A percentile compares a stretch with the other conserved stretches of the same genome.
Conservation (phyloP, 2,113 vertebrate genomes). For the Propithecus coquereli region DNA sequence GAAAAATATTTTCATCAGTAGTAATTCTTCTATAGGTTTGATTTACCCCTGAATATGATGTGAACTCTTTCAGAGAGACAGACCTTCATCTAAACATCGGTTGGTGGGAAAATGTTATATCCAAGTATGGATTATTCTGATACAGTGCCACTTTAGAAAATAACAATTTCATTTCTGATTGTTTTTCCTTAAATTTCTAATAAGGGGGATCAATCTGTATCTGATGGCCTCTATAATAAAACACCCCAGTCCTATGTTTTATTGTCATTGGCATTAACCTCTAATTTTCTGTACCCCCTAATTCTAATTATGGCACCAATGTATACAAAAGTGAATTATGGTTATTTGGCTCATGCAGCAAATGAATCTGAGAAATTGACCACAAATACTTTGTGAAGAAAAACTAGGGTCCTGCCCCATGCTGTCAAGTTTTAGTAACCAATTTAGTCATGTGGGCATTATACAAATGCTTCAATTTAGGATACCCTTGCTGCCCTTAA, state of each 20-base stretch:
- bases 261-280: conserved; percentile 9
- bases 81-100: conserved; percentile 37
- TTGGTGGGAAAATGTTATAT: conserved; percentile 21
- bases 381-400: background rate
- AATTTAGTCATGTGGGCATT: background rate
- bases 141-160: background rate
- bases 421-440: background rate
- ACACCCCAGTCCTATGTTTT: background rate
- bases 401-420: background rate
- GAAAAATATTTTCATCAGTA: conserved; percentile 75
- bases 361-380: conserved; percentile 2
- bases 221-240: background rate
- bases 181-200: no score
- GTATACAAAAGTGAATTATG: background rate
- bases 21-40: conserved; percentile 61
- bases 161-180: background rate
- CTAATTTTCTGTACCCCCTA: background rate
- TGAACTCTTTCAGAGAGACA: conserved; percentile 37
- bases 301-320: conserved; percentile 30
- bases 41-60: conserved; percentile 44
- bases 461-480: background rate
- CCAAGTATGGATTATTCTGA: conserved; percentile 5
- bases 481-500: background rate
- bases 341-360: conserved; percentile 41
- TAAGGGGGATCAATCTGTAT: background rate